These are phyloP conservation scores for Drosophila saltans DNA, from an alignment of 1,140 invertebrate species.

Conservation along the genomic window DNA sequence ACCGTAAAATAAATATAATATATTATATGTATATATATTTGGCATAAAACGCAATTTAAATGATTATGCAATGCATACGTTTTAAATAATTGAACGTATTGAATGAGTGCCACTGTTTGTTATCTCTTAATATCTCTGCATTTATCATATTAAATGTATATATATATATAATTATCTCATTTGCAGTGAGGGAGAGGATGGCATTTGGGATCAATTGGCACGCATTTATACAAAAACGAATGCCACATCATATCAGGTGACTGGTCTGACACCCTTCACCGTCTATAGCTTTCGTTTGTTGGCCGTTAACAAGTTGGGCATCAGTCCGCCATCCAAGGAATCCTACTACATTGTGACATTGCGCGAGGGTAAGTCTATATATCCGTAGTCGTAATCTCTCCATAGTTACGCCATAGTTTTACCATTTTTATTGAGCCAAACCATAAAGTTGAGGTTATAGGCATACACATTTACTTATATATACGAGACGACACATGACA, in stretches of 20 bases:
- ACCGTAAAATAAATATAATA: conserved; percentile 40
- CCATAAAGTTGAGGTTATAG: conserved; percentile 52
- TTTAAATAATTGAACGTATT: conserved; percentile 14
- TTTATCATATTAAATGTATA: neutral
- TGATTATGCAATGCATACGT: neutral
- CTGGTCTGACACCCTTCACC: conserved; percentile 88
- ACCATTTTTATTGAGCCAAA: conserved; percentile 54
- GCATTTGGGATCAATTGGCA: conserved; percentile 86
- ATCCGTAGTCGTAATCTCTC: neutral
- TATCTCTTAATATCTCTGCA: neutral
- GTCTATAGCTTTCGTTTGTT: conserved; percentile 90
- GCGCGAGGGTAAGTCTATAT: conserved; percentile 86
- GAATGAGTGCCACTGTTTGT: conserved; percentile 8
- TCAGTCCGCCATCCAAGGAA: conserved; percentile 88
- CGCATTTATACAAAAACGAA: conserved; percentile 88
- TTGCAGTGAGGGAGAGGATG: conserved; percentile 88
- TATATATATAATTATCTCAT: conserved; percentile 27
- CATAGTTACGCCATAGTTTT: conserved; percentile 18
- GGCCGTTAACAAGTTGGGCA: conserved; percentile 89
- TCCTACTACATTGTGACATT: conserved; percentile 91
- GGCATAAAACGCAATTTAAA: neutral
- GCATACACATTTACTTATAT: conserved; percentile 27
- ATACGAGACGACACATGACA: conserved; percentile 56
- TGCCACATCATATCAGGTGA: conserved; percentile 87
- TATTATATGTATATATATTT: conserved; percentile 1